A percentile compares a stretch with the other conserved stretches of the same genome.
Conservation (phyloP, 2,113 vertebrate genomes). For the Scomber japonicus region DNA sequence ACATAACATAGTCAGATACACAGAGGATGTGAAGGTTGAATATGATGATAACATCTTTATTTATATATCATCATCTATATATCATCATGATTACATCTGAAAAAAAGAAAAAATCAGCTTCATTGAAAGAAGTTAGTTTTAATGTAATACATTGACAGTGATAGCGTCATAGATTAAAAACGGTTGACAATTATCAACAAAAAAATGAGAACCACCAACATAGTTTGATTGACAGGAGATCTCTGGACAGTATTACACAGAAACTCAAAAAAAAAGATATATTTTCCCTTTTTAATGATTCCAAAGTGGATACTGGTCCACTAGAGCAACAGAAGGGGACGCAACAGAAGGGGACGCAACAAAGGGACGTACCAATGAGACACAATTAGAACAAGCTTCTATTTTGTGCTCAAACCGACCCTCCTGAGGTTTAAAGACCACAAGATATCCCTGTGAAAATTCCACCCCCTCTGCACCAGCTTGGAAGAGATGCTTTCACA, state of each 20-base stretch:
- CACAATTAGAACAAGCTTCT: constrained; percentile 17
- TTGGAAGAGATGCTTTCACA: not conserved
- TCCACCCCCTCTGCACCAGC: not conserved
- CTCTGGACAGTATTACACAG: too few species aligned
- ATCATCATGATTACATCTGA: too few species aligned
- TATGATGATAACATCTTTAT: too few species aligned
- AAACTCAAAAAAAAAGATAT: not conserved
- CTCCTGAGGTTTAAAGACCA: constrained; percentile 23
- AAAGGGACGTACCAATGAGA: not conserved
- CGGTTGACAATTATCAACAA: too few species aligned
- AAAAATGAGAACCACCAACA: too few species aligned
- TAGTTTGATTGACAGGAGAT: too few species aligned
- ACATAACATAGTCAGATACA: not conserved
- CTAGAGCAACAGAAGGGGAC: not conserved
- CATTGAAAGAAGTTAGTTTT: too few species aligned
- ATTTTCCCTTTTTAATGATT: not conserved
- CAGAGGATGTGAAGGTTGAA: not conserved
- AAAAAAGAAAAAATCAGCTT: too few species aligned
- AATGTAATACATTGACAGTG: too few species aligned
- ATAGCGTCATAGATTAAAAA: too few species aligned
- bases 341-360: not conserved
- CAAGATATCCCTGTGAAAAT: constrained; percentile 50
- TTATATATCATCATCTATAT: too few species aligned
- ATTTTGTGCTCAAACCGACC: constrained; percentile 18
- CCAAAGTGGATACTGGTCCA: not conserved